These are phyloP conservation scores for Hoplias malabaricus DNA, from an alignment of 2,113 vertebrate species.

Conservation along the genomic window DNA sequence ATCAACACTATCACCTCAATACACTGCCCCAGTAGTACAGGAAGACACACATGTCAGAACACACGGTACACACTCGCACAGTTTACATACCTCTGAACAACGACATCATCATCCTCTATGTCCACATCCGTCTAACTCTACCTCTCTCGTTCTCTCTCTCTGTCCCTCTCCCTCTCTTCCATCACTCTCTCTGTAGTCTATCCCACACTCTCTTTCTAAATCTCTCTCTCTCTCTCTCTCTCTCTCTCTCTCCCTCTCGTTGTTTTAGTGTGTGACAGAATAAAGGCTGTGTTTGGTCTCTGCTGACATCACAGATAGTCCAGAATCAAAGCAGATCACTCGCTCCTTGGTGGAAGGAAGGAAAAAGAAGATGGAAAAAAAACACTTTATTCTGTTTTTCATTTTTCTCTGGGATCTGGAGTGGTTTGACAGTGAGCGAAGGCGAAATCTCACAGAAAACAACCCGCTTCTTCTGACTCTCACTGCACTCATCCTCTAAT, in stretches of 20 bases:
- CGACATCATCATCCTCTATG: slow-evolving; percentile 25
- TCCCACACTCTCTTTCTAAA: slow-evolving; percentile 16
- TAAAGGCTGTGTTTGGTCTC: slow-evolving; percentile 26
- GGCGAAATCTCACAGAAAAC: slow-evolving; percentile 31
- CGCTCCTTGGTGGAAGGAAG: background rate
- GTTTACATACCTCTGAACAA: slow-evolving; percentile 32
- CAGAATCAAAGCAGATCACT: slow-evolving; percentile 43
- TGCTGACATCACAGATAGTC: slow-evolving; percentile 8
- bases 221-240: slow-evolving; percentile 13
- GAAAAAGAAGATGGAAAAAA: slow-evolving; percentile 2
- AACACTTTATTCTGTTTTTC: background rate
- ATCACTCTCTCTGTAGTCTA: background rate
- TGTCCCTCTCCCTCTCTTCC: slow-evolving; percentile 8
- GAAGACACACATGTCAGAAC: no score
- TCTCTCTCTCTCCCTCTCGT: slow-evolving; percentile 13
- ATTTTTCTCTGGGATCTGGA: slow-evolving; percentile 33
- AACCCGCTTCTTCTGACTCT: slow-evolving; percentile 12
- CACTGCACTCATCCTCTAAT: slow-evolving; percentile 32
- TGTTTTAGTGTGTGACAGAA: slow-evolving; percentile 42
- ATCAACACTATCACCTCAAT: no score
- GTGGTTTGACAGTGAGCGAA: slow-evolving; percentile 17
- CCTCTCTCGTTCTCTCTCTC: background rate
- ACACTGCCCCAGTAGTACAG: no score
- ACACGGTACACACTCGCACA: background rate
- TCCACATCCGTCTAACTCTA: slow-evolving; percentile 33